A percentile compares a stretch with the other conserved stretches of the same genome.
phyloP scores from a whole-genome alignment of 2,888 invertebrate genomes.

The Philonicus albiceps region DNA sequence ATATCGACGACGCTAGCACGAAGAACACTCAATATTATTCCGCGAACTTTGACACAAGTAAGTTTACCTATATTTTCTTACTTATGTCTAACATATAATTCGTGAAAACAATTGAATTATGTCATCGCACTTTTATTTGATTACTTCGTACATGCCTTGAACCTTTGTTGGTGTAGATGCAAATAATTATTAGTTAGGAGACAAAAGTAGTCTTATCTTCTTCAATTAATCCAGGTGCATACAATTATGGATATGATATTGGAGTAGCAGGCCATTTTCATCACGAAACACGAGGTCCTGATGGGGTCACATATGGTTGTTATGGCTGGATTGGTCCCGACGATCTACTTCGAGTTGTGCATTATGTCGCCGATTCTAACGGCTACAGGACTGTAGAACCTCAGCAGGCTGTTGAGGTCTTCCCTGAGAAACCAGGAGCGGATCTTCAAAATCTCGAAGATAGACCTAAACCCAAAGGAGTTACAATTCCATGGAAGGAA shows the following conservation, averaged over 20 bases:
- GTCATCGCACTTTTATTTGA: neutral
- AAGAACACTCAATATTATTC: conserved; percentile 79
- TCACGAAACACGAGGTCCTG: conserved; percentile 78
- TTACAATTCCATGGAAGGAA: conserved; percentile 71
- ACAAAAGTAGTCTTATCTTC: neutral
- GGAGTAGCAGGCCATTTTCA: conserved; percentile 80
- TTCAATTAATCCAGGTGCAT: conserved; percentile 66
- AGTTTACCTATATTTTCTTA: conserved; percentile 58
- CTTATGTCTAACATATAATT: neutral
- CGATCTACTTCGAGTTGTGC: conserved; percentile 72
- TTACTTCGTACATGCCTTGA: neutral
- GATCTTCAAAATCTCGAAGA: conserved; percentile 52
- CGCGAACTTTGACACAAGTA: conserved; percentile 79
- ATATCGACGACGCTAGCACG: conserved; percentile 74
- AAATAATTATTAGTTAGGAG: neutral
- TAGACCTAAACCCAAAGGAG: conserved; percentile 63
- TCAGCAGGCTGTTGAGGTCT: conserved; percentile 72
- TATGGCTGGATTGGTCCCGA: conserved; percentile 79
- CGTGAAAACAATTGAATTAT: neutral
- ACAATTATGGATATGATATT: conserved; percentile 81
- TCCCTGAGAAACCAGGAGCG: conserved; percentile 52
- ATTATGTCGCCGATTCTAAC: conserved; percentile 80
- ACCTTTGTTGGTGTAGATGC: neutral
- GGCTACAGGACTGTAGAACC: conserved; percentile 79
- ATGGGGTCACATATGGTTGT: conserved; percentile 81